These are phyloP conservation scores for Psococerastis gibbosa DNA, from an alignment of 2,888 invertebrate species.

Conservation along the genomic window DNA sequence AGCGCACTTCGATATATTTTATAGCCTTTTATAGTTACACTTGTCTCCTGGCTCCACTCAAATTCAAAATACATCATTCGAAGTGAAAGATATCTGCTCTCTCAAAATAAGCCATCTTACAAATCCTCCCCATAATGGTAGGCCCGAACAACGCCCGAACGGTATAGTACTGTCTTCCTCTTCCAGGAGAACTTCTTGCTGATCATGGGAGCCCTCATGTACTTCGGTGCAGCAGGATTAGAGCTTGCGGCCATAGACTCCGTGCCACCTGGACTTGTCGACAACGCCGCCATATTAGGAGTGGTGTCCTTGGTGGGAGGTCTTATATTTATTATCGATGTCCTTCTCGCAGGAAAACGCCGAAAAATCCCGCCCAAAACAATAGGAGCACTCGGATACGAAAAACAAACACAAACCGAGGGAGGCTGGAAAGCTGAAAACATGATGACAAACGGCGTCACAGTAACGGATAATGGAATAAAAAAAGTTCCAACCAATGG, in stretches of 20 bases:
- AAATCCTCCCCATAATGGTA: too few relatives aligned
- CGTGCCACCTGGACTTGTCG: constrained; percentile 42
- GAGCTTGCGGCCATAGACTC: constrained; percentile 51
- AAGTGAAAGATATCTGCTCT: too few relatives aligned
- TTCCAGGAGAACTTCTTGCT: constrained; percentile 45
- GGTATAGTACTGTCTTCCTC: constrained; percentile 2
- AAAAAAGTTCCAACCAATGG: constrained; percentile 6
- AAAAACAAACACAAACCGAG: constrained; percentile 5
- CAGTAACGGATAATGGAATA: not conserved
- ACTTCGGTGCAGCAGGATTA: constrained; percentile 45
- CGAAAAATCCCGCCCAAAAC: not conserved
- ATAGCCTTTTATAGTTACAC: too few relatives aligned
- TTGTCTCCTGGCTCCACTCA: too few relatives aligned
- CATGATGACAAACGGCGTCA: not conserved
- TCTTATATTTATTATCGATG: constrained; percentile 45
- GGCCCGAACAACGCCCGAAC: too few relatives aligned
- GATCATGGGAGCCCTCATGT: constrained; percentile 48
- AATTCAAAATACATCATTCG: too few relatives aligned
- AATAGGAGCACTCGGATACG: constrained; percentile 1
- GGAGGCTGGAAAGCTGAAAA: not conserved
- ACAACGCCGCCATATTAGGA: constrained; percentile 52
- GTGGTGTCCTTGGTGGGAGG: constrained; percentile 44
- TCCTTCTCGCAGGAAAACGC: constrained; percentile 20
- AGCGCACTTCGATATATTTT: too few relatives aligned
- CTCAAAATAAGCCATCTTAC: too few relatives aligned